Evolutionary conservation across 2,113 vertebrate species (phyloP).

Genomic region (Struthidea cinerea): DNA sequence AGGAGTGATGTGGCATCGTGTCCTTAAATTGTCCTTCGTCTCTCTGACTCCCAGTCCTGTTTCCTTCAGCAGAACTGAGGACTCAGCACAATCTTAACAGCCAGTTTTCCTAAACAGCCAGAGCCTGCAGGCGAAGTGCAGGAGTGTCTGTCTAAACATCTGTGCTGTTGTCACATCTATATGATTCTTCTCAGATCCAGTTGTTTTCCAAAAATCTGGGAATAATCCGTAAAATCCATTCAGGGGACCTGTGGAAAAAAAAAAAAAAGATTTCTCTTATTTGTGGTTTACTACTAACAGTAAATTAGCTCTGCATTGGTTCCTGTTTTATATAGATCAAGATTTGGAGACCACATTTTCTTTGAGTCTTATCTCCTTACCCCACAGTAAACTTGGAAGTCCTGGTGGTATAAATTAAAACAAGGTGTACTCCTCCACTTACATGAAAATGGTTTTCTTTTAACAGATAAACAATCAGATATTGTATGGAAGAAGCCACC

Average conservation of each 20-base stretch:
- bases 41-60: not conserved
- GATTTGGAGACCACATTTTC: not conserved
- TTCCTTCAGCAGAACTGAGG: not conserved
- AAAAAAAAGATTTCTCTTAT: not conserved
- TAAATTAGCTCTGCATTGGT: not conserved
- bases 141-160: not conserved
- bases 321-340: not conserved
- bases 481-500: slow-evolving; percentile 94
- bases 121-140: not conserved
- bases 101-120: not conserved
- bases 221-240: not conserved
- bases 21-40: not conserved
- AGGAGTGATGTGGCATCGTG: not conserved
- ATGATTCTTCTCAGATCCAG: not conserved
- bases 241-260: not conserved
- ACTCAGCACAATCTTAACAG: not conserved
- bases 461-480: slow-evolving; percentile 92
- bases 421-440: not conserved
- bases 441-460: not conserved
- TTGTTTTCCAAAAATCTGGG: not conserved
- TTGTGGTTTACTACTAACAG: not conserved
- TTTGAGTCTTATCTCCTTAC: not conserved
- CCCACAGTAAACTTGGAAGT: not conserved
- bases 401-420: not conserved
- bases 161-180: not conserved